Evolutionary conservation across 2,113 vertebrate genomes (phyloP), one percentile per base, ranked within the genome.

Genomic region (Anarrhichthys ocellatus): DNA sequence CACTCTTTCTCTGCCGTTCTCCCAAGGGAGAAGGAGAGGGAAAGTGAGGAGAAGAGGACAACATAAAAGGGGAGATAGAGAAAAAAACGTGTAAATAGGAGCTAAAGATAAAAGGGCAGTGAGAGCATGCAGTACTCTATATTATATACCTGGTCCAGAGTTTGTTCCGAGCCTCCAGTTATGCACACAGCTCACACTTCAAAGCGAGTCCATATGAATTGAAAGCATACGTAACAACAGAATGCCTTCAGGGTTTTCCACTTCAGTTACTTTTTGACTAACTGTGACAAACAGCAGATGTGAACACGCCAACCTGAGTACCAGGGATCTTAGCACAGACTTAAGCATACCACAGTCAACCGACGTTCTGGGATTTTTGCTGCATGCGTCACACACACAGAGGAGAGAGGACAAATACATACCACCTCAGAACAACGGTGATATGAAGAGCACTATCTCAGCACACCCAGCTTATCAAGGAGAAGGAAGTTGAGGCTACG

Each of bases 1-100:
- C 77, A 83, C 89, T 83, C 80, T 85, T 87, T 88, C 88, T 79
- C 77, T 87, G 87, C 81, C 70, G 11, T 44, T 87, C 79, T 91
- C 91, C 83, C 90, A 61, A 69, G 91, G 84, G 91, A 87, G 63
- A 58, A 88, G 69, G 58, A 70, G 61, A 76, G 78, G 86, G 81
- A 88, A 50, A 78, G 85, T 63, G 76, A 86, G 75, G 82, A 81
- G 80, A 80, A 68, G 73, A 78, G 71, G 81, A 86, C 82, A 72
- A 91, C 84, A 88, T 85, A 90, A 88, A 90, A 85, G 71, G 66
- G 63, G 61, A 68, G 70, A 75, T 63, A 61, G 62, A 72, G 77
- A 80, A 75, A 84, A 66, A 59, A 64, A 11, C 14, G 67, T 42
- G 62, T 58, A 77, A 80, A 81, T 40, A 71, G 54, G 6, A 59